Conservation (phyloP, 1,140 invertebrate species). For the Kradibia gibbosae region DNA sequence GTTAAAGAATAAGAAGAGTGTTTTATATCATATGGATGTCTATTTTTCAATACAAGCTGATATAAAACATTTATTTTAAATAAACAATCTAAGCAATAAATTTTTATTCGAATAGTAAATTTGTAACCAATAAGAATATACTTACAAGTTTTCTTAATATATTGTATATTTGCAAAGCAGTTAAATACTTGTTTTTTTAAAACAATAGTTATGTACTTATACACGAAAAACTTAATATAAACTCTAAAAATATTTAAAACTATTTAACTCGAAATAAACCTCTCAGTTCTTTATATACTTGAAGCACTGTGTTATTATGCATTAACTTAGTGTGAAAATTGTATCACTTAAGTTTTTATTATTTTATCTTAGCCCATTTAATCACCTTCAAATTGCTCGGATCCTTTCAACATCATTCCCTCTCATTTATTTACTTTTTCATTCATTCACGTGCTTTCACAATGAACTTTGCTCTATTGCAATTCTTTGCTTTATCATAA, state of each 20-base stretch:
- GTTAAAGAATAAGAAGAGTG: no score
- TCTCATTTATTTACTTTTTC: background rate
- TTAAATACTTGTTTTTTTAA: no score
- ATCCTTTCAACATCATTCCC: background rate
- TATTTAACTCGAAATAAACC: background rate
- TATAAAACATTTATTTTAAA: no score
- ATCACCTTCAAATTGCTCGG: background rate
- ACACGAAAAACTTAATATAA: no score
- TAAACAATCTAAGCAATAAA: no score
- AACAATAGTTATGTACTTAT: no score
- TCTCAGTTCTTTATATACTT: slow-evolving; percentile 11
- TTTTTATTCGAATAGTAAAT: no score
- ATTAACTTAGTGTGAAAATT: background rate
- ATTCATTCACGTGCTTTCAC: background rate
- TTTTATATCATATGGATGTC: no score
- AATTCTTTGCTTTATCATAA: background rate
- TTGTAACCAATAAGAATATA: no score
- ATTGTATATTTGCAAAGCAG: no score
- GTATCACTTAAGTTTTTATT: background rate
- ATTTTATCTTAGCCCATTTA: background rate
- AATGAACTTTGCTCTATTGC: slow-evolving; percentile 26
- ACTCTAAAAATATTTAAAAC: background rate
- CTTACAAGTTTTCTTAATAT: no score
- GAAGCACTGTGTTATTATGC: background rate
- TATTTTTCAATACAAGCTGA: no score